Evolutionary conservation across 2,113 vertebrate species (phyloP).

Genomic region (Trinectes maculatus): DNA sequence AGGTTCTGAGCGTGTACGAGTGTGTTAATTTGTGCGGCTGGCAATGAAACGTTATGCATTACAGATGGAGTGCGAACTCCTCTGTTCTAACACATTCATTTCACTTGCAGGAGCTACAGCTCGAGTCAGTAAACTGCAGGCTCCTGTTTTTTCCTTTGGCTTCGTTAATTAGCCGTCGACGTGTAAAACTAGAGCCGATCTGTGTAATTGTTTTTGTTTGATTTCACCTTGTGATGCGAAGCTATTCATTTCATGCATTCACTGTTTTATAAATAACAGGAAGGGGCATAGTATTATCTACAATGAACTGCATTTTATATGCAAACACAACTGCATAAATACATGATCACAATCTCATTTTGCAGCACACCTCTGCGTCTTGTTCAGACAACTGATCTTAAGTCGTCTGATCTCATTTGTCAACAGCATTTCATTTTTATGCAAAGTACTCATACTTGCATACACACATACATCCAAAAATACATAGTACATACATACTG

Average conservation of each 20-base stretch:
- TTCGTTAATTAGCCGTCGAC: not conserved
- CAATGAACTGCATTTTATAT: not conserved
- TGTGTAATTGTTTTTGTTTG: not conserved
- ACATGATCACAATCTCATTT: too few species aligned
- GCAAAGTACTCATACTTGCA: too few species aligned
- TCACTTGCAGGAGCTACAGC: not conserved
- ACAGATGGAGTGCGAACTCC: conserved; percentile 5
- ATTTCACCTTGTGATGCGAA: too few species aligned
- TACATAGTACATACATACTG: too few species aligned
- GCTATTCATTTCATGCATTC: not conserved
- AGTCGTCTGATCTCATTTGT: too few species aligned
- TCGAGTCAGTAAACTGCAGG: not conserved
- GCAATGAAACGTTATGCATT: conserved; percentile 18
- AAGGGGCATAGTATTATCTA: not conserved
- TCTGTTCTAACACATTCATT: not conserved
- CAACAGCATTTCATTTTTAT: too few species aligned
- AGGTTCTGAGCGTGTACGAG: not conserved
- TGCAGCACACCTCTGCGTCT: too few species aligned
- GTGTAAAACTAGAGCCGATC: not conserved
- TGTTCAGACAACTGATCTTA: too few species aligned
- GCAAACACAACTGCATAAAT: too few species aligned
- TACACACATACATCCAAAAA: too few species aligned
- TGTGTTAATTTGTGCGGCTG: conserved; percentile 7
- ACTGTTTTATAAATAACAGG: not conserved
- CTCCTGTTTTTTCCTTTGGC: not conserved